Evolutionary conservation across 1,140 invertebrate genomes (phyloP).

Genomic region (Theocolax elegans): DNA sequence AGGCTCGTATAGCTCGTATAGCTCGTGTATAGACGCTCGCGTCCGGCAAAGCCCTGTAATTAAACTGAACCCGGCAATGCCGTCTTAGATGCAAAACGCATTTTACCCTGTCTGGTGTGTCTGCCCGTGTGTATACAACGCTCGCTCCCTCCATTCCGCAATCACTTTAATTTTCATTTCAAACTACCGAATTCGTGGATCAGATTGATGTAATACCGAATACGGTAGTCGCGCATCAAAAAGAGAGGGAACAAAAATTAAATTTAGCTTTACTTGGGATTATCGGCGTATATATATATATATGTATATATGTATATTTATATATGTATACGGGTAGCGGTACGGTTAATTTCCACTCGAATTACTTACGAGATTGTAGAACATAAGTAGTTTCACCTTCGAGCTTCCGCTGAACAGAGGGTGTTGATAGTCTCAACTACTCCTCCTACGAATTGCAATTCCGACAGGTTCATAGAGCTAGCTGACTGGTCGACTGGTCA

Average conservation of each 20-base stretch:
- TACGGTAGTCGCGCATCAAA: no score
- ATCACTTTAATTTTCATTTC: no score
- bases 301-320: no score
- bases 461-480: background rate
- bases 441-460: slow-evolving; percentile 1
- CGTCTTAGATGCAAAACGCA: slow-evolving; percentile 50
- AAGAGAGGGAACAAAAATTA: no score
- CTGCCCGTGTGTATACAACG: background rate
- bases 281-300: no score
- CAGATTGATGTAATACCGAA: no score
- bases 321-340: slow-evolving; percentile 3
- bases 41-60: slow-evolving; percentile 57
- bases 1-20: background rate
- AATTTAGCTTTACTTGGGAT: no score
- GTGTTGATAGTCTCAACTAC: background rate
- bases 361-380: no score
- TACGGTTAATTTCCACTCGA: no score
- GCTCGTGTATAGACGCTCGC: background rate
- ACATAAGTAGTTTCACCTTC: background rate
- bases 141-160: slow-evolving; percentile 17
- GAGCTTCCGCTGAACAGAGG: background rate
- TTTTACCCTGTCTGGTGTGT: slow-evolving; percentile 34
- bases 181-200: no score
- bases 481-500: slow-evolving; percentile 41
- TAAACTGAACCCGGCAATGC: slow-evolving; percentile 52